phyloP scores from a whole-genome alignment of 1,140 invertebrate species.

The Druon quercuslanigerum region DNA sequence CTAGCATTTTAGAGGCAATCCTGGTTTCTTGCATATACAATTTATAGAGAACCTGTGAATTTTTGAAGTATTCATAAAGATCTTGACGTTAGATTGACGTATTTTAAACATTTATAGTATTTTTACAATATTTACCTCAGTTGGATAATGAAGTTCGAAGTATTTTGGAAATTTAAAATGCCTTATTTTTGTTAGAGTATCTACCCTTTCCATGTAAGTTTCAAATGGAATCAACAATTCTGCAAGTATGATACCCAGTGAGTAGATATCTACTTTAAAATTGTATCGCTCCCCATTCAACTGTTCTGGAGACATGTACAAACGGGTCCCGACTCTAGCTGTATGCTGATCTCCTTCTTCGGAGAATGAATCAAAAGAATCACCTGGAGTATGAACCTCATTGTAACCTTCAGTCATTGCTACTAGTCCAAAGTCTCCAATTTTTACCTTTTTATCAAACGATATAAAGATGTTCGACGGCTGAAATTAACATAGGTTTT shows the following conservation, averaged over 20 bases:
- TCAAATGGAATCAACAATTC: slow-evolving; percentile 92
- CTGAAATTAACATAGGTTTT: slow-evolving; percentile 71
- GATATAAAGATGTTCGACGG: slow-evolving; percentile 98
- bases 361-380: slow-evolving; percentile 49
- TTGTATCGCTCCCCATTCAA: slow-evolving; percentile 86
- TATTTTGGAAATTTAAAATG: slow-evolving; percentile 82
- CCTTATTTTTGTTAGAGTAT: slow-evolving; percentile 79
- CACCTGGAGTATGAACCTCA: slow-evolving; percentile 62
- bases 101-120: slow-evolving; percentile 36
- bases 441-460: slow-evolving; percentile 91
- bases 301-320: slow-evolving; percentile 99
- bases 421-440: slow-evolving; percentile 97
- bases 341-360: slow-evolving; percentile 76
- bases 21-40: too few relatives aligned
- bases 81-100: not conserved
- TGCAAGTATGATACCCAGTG: slow-evolving; percentile 94
- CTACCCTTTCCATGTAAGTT: slow-evolving; percentile 92
- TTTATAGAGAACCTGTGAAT: too few relatives aligned
- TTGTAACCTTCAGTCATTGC: slow-evolving; percentile 82
- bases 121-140: slow-evolving; percentile 79
- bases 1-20: too few relatives aligned
- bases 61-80: too few relatives aligned
- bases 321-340: slow-evolving; percentile 87
- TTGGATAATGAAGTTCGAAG: slow-evolving; percentile 80
- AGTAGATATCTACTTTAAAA: slow-evolving; percentile 98